Base-by-base conservation (phyloP, 2,113 vertebrate genomes). In the Vidua chalybeata region DNA sequence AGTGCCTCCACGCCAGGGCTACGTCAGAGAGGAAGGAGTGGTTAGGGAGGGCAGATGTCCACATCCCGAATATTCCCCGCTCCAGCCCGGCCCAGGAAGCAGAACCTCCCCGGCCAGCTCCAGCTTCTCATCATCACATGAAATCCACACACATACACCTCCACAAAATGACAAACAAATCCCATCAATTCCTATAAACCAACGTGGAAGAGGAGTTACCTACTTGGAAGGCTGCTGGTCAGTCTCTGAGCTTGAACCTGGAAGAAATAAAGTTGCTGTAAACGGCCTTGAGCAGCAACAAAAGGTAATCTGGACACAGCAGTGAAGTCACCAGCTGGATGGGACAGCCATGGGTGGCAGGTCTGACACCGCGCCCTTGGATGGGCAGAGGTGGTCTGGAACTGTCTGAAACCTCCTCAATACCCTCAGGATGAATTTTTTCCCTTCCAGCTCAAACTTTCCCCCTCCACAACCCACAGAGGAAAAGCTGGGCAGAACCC, bases 201-300 rank as follows among this genome's bases (percentile, higher is more conserved):
- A 41, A 15, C 3, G 24, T 3, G 9, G 7, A 31, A 64, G n/a
- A 76, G 11, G 28, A 46, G 31, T 83, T 43, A 92, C 96, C 75
- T 97, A 93, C 92, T 96, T 91, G 75, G 84, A 87, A 82, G 84
- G 61, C 26, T 84, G 68, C 97, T 96, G 98, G 96, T 72, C 93
- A 83, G 97, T 95, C 96, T 98, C 87, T 59, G 96, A 95, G 71
- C 96, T 94, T 33, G 96, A 97, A 97, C 98, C 98, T 98, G 98
- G 49, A 98, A 98, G 97, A 98, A 97, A 99, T 89, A 96, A 97
- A 94, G 78, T 22, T n/a, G 55, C 46, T 45, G 48, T 77, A 55
- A 37, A 82, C 2, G 51, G 23, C 24, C 68, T 45, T 14, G 52
- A 76, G 54, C 35, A 19, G 77, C 28, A 67, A 13, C 19, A 43